Base-by-base conservation (phyloP, 2,113 vertebrate genomes). In the Macheiramphus alcinus region DNA sequence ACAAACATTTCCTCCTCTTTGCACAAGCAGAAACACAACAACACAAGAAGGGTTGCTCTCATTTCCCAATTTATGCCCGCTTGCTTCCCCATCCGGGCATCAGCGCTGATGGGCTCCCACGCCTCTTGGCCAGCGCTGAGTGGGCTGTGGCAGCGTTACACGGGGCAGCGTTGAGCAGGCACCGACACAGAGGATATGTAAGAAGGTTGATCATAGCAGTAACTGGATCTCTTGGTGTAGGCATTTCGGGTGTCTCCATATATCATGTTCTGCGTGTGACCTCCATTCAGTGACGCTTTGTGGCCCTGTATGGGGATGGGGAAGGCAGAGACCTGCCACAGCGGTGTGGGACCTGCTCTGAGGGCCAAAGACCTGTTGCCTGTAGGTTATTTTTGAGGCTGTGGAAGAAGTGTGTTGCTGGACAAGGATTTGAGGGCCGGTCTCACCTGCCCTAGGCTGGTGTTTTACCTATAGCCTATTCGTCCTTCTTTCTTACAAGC, bases 1-100 rank as follows among this genome's bases (percentile, higher is more conserved):
- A 32, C 76, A 91, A 79, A 92, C 47, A 27, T 91, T 92, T 95
- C 84, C 72, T 91, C n/a, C 79, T 83, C 72, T 92, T 93, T 73
- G 45, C 83, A 84, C 48, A 85, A 91, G 82, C 43, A 59, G 62
- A 90, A 90, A 75, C 70, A 70, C n/a, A 50, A 68, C 62, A 73
- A 18, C 67, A 83, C 45, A 79, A 85, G 78, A 91, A 93, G 71
- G 45, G 81, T 62, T 83, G 47, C 73, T 91, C 38, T 86, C 21
- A 0, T 94, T 92, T 93, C 90, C 85, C 91, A 87, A 55, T 94
- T 84, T 55, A 59, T 63, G 74, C 67, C 80, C 2, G 0, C 66
- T 85, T 63, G 32, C 68, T 96, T 95, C 88, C 79, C 74, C 85
- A 75, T 90, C 47, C 36, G 53, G 31, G 43, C 22, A 32, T 67